Conservation (phyloP, 2,888 invertebrate genomes). For the Tiliacea aurago region DNA sequence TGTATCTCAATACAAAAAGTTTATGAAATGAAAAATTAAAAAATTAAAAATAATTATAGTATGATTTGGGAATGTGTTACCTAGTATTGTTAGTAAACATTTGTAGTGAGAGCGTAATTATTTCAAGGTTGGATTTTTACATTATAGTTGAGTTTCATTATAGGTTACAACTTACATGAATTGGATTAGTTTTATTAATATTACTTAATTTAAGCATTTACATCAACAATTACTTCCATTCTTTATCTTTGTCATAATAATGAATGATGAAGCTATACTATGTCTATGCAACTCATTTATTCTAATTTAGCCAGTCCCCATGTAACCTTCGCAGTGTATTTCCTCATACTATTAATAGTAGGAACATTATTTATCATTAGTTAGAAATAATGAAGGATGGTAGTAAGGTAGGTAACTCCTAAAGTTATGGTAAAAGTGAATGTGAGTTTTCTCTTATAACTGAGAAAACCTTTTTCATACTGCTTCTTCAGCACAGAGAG, state of each 20-base stretch:
- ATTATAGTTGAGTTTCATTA: neutral
- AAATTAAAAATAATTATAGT: too few relatives aligned
- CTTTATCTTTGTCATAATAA: constrained; percentile 23
- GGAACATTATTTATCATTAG: constrained; percentile 23
- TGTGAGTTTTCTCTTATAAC: neutral
- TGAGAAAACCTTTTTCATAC: neutral
- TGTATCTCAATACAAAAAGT: too few relatives aligned
- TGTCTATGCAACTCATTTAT: constrained; percentile 24
- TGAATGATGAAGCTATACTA: constrained; percentile 13
- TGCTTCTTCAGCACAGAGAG: neutral
- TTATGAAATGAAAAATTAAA: too few relatives aligned
- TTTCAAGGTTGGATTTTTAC: neutral
- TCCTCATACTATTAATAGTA: constrained; percentile 23
- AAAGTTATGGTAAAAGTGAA: neutral
- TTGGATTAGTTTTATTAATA: neutral
- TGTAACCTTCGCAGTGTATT: constrained; percentile 1
- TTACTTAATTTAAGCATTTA: neutral
- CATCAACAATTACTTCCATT: constrained; percentile 3
- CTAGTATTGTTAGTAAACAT: too few relatives aligned
- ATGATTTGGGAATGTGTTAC: too few relatives aligned
- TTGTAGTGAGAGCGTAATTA: too few relatives aligned
- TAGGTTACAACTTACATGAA: neutral
- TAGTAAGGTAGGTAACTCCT: neutral
- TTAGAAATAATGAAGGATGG: constrained; percentile 2
- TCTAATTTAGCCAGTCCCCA: constrained; percentile 26